phyloP scores from a whole-genome alignment of 2,888 invertebrate genomes.

The Agonopterix heracliana region DNA sequence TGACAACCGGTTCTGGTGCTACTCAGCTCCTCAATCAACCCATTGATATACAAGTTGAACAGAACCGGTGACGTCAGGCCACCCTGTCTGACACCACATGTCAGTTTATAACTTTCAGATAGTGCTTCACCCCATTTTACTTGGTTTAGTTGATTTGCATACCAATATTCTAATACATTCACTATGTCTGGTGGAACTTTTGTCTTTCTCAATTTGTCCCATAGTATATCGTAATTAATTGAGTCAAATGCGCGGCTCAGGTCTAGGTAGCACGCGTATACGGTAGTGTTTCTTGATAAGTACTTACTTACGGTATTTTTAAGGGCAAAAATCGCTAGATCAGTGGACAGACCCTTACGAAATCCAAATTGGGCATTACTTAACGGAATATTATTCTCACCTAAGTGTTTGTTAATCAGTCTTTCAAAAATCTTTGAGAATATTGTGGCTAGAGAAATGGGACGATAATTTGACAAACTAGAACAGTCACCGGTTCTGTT shows the following conservation, averaged over 20 bases:
- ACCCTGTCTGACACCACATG: constrained; percentile 15
- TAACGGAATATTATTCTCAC: not conserved
- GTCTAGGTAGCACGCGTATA: constrained; percentile 1
- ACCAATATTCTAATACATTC: constrained; percentile 4
- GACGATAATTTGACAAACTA: not conserved
- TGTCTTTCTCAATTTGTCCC: not conserved
- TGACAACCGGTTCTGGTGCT: not conserved
- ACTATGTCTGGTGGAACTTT: not conserved
- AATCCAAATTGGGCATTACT: not conserved
- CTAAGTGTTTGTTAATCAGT: not conserved
- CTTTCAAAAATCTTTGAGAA: not conserved
- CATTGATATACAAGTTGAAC: constrained; percentile 1
- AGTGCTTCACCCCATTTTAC: constrained; percentile 7
- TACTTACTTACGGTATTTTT: not conserved
- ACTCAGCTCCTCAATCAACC: constrained; percentile 1
- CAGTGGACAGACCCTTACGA: not conserved
- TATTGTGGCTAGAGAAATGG: not conserved
- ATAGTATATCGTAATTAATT: not conserved
- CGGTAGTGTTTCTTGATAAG: not conserved
- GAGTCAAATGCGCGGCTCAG: too few species aligned
- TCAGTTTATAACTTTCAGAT: constrained; percentile 7
- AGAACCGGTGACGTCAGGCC: not conserved
- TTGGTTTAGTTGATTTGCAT: constrained; percentile 7
- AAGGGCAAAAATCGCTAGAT: not conserved
- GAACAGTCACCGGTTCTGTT: not conserved